These are phyloP conservation scores for Epistrophe grossulariae DNA, from an alignment of 2,888 invertebrate genomes.

Conservation along the genomic window DNA sequence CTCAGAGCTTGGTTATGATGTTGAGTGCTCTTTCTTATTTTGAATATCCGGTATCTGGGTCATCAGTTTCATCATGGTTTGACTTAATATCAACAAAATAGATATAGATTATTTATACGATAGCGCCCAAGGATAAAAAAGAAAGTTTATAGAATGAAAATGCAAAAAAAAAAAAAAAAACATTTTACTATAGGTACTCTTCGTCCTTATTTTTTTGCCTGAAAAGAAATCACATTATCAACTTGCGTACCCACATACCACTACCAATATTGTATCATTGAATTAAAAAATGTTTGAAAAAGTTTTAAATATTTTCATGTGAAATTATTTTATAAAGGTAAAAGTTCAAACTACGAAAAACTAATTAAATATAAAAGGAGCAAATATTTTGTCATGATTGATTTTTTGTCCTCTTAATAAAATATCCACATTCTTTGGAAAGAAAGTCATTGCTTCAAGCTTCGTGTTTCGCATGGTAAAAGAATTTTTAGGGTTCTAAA, in stretches of 20 bases:
- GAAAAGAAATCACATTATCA: neutral
- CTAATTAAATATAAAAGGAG: neutral
- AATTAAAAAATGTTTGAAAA: neutral
- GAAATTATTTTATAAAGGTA: neutral
- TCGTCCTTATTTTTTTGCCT: neutral
- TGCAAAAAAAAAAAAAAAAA: neutral
- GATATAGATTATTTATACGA: constrained; percentile 43
- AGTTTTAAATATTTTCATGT: neutral
- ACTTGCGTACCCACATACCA: neutral
- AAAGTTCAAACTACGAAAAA: neutral
- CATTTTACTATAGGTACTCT: neutral
- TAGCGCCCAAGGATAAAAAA: constrained; percentile 39
- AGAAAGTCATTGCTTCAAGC: no score
- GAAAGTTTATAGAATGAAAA: neutral
- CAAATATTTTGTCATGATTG: neutral
- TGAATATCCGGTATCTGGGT: constrained; percentile 59
- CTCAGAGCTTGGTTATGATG: constrained; percentile 3
- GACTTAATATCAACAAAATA: constrained; percentile 20
- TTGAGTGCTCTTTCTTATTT: constrained; percentile 36
- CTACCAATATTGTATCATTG: neutral
- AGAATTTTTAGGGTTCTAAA: no score
- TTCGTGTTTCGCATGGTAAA: no score
- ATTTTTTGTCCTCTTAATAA: neutral
- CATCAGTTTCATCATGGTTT: constrained; percentile 50
- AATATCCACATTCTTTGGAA: no score